These are phyloP conservation scores for Anhinga anhinga DNA, from an alignment of 2,113 vertebrate genomes.

Conservation along the genomic window DNA sequence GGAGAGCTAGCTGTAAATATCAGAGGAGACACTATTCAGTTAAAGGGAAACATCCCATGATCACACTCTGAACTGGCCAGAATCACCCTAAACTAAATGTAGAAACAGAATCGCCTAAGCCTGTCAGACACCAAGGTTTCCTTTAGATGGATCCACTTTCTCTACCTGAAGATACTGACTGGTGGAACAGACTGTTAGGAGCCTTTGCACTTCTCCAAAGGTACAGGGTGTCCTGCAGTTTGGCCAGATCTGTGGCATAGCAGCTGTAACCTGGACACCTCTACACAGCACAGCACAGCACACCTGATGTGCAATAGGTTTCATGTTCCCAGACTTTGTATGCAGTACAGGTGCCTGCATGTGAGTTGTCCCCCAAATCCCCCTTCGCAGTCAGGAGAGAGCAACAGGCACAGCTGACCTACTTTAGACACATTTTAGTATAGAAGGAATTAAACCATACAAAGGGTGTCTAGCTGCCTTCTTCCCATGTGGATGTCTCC, in stretches of 20 bases:
- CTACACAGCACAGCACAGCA: background rate
- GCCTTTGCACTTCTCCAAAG: background rate
- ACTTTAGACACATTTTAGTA: background rate
- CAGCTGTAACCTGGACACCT: background rate
- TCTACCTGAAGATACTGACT: background rate
- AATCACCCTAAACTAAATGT: background rate
- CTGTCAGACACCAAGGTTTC: background rate
- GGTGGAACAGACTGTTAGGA: background rate
- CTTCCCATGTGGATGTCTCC: background rate
- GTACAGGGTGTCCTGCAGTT: background rate
- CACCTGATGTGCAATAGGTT: background rate
- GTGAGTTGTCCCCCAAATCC: rapidly evolving
- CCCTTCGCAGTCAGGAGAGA: rapidly evolving
- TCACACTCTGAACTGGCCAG: background rate
- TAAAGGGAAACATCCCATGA: background rate
- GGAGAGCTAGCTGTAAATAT: background rate
- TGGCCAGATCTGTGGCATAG: background rate
- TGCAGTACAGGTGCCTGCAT: background rate
- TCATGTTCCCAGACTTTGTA: rapidly evolving
- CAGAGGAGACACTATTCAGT: background rate
- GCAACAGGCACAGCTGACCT: background rate
- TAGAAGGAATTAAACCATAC: background rate
- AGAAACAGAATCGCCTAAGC: background rate
- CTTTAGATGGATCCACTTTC: background rate
- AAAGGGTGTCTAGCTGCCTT: background rate